Percentiles rank a stretch among this genome's conserved stretches.
phyloP scores from a whole-genome alignment of 2,888 invertebrate species.

The Conomelus anceps region DNA sequence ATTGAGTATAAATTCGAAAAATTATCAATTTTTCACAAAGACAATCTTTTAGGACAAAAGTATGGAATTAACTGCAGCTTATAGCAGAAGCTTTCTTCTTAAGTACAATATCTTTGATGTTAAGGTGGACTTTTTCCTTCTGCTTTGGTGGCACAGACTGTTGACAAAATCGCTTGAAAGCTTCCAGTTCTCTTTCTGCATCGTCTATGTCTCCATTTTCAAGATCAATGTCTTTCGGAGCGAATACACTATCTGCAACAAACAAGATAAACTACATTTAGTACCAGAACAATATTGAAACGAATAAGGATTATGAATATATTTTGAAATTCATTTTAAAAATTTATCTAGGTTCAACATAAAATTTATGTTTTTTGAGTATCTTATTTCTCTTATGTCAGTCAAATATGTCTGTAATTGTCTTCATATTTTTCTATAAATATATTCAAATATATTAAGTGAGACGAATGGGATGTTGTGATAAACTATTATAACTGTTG shows the following conservation, averaged over 20 bases:
- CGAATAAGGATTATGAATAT: too few relatives aligned
- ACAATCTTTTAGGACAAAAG: background rate
- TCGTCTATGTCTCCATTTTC: conserved; percentile 73
- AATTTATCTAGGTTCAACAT: too few relatives aligned
- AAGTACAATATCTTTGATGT: conserved; percentile 68
- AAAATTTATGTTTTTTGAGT: too few relatives aligned
- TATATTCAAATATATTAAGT: too few relatives aligned
- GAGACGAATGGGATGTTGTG: too few relatives aligned
- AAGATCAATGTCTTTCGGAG: conserved; percentile 68
- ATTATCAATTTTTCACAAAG: background rate
- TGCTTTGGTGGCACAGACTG: conserved; percentile 72
- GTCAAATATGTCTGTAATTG: too few relatives aligned
- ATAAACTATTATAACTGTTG: too few relatives aligned
- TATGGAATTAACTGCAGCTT: conserved; percentile 30
- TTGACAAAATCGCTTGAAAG: conserved; percentile 79
- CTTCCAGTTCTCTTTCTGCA: conserved; percentile 74
- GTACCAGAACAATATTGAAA: too few relatives aligned
- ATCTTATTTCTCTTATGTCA: too few relatives aligned
- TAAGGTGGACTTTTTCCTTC: conserved; percentile 70
- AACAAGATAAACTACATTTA: background rate
- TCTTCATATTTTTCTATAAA: too few relatives aligned
- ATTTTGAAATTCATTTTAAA: too few relatives aligned
- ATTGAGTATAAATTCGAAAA: conserved; percentile 16
- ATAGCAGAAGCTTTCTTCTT: conserved; percentile 49
- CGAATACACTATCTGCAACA: conserved; percentile 59